phyloP scores from a whole-genome alignment of 2,797 vertebrate species.

The Molossus alvarezi region DNA sequence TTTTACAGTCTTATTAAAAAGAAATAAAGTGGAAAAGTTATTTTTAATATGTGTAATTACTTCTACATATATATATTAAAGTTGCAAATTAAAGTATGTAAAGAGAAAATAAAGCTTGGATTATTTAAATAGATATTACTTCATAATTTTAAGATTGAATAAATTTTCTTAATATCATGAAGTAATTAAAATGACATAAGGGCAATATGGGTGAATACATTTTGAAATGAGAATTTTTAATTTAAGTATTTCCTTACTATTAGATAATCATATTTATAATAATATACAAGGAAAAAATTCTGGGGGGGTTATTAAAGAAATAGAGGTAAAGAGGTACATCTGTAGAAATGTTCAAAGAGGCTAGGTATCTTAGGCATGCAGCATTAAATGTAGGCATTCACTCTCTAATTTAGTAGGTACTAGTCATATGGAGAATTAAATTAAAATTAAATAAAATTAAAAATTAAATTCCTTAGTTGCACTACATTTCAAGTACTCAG shows the following conservation, averaged over 20 bases:
- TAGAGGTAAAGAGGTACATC: not conserved
- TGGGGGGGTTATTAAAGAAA: conserved; percentile 17
- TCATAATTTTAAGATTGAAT: conserved; percentile 74
- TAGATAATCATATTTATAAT: conserved; percentile 23
- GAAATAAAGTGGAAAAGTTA: conserved; percentile 74
- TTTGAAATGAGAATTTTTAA: conserved; percentile 68
- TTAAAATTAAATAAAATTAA: conserved; percentile 53
- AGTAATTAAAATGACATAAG: conserved; percentile 73
- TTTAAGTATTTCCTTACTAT: conserved; percentile 37
- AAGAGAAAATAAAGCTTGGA: conserved; percentile 74
- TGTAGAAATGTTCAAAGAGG: not conserved
- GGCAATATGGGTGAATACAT: conserved; percentile 60
- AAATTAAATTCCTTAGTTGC: not conserved
- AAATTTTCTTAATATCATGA: conserved; percentile 73
- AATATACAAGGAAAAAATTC: not conserved
- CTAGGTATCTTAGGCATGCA: not conserved
- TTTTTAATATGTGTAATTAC: conserved; percentile 75
- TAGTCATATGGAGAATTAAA: not conserved
- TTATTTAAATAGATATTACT: conserved; percentile 72
- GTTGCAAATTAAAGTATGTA: conserved; percentile 77
- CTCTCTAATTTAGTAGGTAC: not conserved
- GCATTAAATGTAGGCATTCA: not conserved
- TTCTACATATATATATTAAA: conserved; percentile 74
- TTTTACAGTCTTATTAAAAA: conserved; percentile 79
- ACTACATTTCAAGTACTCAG: not conserved